Conservation (phyloP, 2,888 invertebrate species). For the Sipha maydis region DNA sequence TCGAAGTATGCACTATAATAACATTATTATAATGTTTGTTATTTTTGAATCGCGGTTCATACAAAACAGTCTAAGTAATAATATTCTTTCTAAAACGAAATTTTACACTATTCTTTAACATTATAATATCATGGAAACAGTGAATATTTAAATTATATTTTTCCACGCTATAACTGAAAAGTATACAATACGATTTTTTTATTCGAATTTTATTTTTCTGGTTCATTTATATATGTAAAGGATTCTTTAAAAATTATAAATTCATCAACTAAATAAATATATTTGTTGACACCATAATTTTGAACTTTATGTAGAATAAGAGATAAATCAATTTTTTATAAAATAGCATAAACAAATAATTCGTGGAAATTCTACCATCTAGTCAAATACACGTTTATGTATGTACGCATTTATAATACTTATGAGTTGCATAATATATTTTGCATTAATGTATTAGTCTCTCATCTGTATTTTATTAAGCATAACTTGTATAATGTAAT, state of each 20-base stretch:
- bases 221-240: not conserved
- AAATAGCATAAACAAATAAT: not conserved
- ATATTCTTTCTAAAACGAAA: not conserved
- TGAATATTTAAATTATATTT: not conserved
- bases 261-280: no score
- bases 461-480: conserved; percentile 10
- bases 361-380: not conserved
- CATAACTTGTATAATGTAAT: conserved; percentile 5
- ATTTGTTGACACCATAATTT: no score
- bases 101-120: not conserved
- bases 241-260: no score
- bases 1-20: not conserved
- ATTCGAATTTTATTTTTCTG: not conserved
- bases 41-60: not conserved
- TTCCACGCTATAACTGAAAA: not conserved
- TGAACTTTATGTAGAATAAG: not conserved
- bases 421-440: not conserved
- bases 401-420: not conserved
- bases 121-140: not conserved
- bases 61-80: not conserved
- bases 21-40: not conserved
- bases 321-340: not conserved
- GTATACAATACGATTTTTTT: not conserved
- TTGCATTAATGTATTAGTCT: not conserved
- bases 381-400: not conserved